Evolutionary conservation across 2,797 vertebrate species (phyloP), one percentile per base, ranked within the genome.

Genomic region (Mormyrus hasselquistii): DNA sequence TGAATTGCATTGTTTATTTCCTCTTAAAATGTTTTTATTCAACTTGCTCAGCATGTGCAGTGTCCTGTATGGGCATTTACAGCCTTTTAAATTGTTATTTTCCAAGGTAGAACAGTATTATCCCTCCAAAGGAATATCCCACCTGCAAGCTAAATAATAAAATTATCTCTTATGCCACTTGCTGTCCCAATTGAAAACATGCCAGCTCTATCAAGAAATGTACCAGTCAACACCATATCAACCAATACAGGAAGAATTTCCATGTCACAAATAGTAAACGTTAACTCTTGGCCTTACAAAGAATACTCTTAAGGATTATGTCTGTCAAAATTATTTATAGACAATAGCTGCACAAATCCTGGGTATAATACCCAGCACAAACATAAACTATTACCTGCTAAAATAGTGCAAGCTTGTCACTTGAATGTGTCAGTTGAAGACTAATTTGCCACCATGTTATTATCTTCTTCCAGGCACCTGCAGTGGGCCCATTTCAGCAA

Each of bases 1-100:
- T 79, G 38, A 84, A 49, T 44, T 52, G 82, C 82, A 84, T 84
- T 84, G 29, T 50, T 84, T 84, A 50, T 84, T 84, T 25, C n/a
- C 14, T 50, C 44, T 19, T 6, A 47, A 41, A 84, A 25, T 22
- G n/a, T 25, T 47, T 47, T 84, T 4, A 84, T 47, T 49, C 44
- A 12, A 16, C 41, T 49, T n/a, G 16, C 38, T 41, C 34, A 44
- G 82, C 47, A 84, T 44, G 49, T 50, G 82, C 47, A 79, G 14
- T 84, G 49, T 25, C 1, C n/a, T 1, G 82, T 47, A 10, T 25
- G 8, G 16, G 8, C 0, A 84, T 84, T 84, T 52, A 49, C 3
- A n/a, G n/a, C 8, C 49, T n/a, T 84, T 4, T 22, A 4, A 7
- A 10, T 47, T 82, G 76, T 82, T 19, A 82, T 6, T 22, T 9